phyloP scores from a whole-genome alignment of 92 coral and sea anemone species.

The Heliopora coerulea region DNA sequence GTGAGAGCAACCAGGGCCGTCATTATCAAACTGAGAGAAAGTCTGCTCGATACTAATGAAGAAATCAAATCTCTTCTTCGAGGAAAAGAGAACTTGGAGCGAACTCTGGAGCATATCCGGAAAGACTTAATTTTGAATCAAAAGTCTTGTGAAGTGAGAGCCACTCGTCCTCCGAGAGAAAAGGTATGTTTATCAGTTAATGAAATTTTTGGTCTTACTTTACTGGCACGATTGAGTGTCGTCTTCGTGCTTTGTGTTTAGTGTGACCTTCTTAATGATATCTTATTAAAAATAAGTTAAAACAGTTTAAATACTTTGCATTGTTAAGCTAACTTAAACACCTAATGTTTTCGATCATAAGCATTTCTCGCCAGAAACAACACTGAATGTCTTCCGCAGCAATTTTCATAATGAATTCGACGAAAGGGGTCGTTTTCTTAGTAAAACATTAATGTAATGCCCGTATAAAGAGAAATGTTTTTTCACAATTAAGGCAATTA shows the following conservation, averaged over 20 bases:
- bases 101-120: slow-evolving; percentile 83
- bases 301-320: background rate
- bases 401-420: too few species aligned
- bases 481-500: background rate
- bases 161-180: slow-evolving; percentile 86
- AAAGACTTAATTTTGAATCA: slow-evolving; percentile 87
- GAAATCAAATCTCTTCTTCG: slow-evolving; percentile 90
- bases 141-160: slow-evolving; percentile 66
- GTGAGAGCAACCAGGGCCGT: slow-evolving; percentile 97
- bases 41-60: slow-evolving; percentile 90
- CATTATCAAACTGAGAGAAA: slow-evolving; percentile 85
- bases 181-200: slow-evolving; percentile 56
- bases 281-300: background rate
- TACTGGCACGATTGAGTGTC: too few species aligned
- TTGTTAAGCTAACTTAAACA: slow-evolving; percentile 3
- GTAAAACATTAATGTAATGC: too few species aligned
- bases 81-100: slow-evolving; percentile 88
- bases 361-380: too few species aligned
- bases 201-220: too few species aligned
- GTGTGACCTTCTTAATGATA: too few species aligned
- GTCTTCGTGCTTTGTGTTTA: too few species aligned
- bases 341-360: too few species aligned
- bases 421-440: too few species aligned
- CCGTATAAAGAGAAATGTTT: too few species aligned
- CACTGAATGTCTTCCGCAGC: too few species aligned